Conservation (phyloP, 2,113 vertebrate species). For the Sus scrofa region T2T-Sscrofa CM000817.6:73596501-73597000, state of each 20-base stretch:
- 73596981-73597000: fast-evolving
- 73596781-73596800: slow-evolving; percentile 89
- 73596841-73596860: not conserved
- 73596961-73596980: fast-evolving
- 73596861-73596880: too few species aligned
- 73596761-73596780: slow-evolving; percentile 86
- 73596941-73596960: not conserved
- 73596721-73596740: slow-evolving; percentile 98
- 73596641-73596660: not conserved
- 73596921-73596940: fast-evolving
- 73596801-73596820: not conserved
- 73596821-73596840: not conserved
- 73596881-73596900: fast-evolving
- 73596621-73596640: not conserved
- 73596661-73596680: fast-evolving
- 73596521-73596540: fast-evolving
- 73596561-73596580: not conserved
- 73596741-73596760: slow-evolving; percentile 95
- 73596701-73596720: slow-evolving; percentile 95
- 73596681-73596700: slow-evolving; percentile 89
- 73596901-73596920: not conserved
- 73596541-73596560: not conserved
- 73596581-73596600: fast-evolving
- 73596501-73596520: too few species aligned
- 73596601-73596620: not conserved